Evolutionary conservation across 2,113 vertebrate species (phyloP).

Genomic region (Tapirus terrestris): DNA sequence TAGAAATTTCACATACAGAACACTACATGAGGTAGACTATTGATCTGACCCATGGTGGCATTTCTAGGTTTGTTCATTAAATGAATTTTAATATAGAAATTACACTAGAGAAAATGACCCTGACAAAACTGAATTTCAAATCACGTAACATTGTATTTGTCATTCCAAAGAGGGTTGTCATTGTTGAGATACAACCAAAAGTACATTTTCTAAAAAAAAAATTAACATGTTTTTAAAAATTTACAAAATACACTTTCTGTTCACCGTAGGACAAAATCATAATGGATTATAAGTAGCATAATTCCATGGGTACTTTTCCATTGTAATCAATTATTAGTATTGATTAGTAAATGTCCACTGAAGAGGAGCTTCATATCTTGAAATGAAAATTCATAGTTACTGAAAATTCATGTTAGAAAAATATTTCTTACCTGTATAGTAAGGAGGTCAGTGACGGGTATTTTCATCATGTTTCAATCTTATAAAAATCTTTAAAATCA

Average conservation of each 20-base stretch:
- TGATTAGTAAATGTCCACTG: not conserved
- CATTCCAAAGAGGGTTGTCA: not conserved
- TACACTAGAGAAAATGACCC: not conserved
- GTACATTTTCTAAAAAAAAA: not conserved
- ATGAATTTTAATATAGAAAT: constrained; percentile 37
- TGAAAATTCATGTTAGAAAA: constrained; percentile 52
- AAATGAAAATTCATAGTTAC: constrained; percentile 32
- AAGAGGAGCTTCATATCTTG: not conserved
- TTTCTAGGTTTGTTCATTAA: not conserved
- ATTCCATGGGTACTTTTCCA: not conserved
- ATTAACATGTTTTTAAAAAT: not conserved
- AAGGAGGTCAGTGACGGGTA: not conserved
- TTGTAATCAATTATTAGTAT: not conserved
- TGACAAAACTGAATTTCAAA: constrained; percentile 26
- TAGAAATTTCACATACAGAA: not conserved
- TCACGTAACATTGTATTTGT: not conserved
- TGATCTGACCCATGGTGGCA: not conserved
- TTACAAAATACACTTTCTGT: constrained; percentile 13
- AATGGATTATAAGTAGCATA: not conserved
- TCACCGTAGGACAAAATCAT: constrained; percentile 5
- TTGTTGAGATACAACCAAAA: not conserved
- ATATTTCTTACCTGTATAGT: not conserved
- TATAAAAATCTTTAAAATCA: not conserved
- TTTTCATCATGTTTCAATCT: not conserved
- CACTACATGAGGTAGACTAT: not conserved